A percentile compares a stretch with the other conserved stretches of the same genome.
phyloP scores from a whole-genome alignment of 2,113 vertebrate species.

The Ciconia stormi region DNA sequence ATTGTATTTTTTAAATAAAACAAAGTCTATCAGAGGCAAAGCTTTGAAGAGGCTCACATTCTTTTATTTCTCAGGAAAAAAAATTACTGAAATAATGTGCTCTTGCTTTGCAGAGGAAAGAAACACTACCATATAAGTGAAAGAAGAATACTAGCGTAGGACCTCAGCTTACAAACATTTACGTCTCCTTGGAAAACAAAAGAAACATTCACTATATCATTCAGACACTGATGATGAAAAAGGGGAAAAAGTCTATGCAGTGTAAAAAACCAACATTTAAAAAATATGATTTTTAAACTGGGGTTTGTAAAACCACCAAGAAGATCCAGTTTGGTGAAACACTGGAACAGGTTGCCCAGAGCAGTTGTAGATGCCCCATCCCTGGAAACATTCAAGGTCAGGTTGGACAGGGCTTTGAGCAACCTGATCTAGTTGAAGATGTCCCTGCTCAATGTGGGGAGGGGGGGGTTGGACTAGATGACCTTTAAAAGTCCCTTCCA shows the following conservation, averaged over 20 bases:
- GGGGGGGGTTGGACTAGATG: background rate
- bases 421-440: background rate
- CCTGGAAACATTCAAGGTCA: background rate
- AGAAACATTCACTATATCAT: background rate
- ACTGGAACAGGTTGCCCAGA: background rate
- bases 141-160: background rate
- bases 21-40: background rate
- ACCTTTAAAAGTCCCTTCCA: background rate
- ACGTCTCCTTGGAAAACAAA: background rate
- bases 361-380: background rate
- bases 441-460: no score
- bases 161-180: background rate
- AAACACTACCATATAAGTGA: background rate
- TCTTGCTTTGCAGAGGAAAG: background rate
- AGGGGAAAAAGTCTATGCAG: background rate
- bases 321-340: background rate
- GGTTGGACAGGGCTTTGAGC: background rate
- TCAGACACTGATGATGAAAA: background rate
- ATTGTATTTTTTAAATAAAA: background rate
- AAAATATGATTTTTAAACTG: background rate
- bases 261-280: background rate
- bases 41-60: background rate
- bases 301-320: background rate
- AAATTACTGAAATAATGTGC: background rate
- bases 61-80: background rate